These are phyloP conservation scores for Phylloscopus trochilus DNA, from an alignment of 2,113 vertebrate genomes.

Conservation along the genomic window DNA sequence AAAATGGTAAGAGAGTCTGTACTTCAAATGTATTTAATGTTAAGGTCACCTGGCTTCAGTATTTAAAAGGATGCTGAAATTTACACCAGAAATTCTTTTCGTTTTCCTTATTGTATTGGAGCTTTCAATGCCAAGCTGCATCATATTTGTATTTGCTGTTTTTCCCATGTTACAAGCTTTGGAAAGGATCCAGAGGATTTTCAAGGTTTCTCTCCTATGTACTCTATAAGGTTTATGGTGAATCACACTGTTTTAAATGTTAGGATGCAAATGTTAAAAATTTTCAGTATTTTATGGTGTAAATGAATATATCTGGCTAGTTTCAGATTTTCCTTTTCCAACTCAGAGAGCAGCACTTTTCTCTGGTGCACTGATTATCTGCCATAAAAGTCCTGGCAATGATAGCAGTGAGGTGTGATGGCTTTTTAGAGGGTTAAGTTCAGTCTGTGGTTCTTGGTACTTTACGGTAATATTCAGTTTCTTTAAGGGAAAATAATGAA, in stretches of 20 bases:
- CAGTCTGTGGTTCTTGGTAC: neutral
- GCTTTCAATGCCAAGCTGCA: neutral
- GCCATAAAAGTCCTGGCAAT: neutral
- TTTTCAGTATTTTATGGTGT: neutral
- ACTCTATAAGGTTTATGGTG: neutral
- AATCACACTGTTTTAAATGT: neutral
- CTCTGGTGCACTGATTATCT: neutral
- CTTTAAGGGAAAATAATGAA: neutral
- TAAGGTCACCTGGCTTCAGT: neutral
- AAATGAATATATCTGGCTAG: neutral
- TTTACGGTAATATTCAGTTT: neutral
- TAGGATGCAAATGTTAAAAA: neutral
- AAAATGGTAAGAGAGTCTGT: slow-evolving; percentile 50
- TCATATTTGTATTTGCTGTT: neutral
- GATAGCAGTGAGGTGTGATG: neutral
- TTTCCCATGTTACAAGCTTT: neutral
- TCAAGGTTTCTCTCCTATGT: neutral
- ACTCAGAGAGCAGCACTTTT: neutral
- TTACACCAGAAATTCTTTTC: neutral
- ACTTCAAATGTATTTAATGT: neutral
- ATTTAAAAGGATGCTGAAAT: neutral
- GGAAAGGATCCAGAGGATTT: neutral
- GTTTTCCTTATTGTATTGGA: neutral
- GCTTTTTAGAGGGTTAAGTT: neutral
- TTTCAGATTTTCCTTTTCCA: neutral